A percentile compares a stretch with the other conserved stretches of the same genome.
Conservation (phyloP, 2,888 invertebrate species). For the Enchytraeus crypticus region DNA sequence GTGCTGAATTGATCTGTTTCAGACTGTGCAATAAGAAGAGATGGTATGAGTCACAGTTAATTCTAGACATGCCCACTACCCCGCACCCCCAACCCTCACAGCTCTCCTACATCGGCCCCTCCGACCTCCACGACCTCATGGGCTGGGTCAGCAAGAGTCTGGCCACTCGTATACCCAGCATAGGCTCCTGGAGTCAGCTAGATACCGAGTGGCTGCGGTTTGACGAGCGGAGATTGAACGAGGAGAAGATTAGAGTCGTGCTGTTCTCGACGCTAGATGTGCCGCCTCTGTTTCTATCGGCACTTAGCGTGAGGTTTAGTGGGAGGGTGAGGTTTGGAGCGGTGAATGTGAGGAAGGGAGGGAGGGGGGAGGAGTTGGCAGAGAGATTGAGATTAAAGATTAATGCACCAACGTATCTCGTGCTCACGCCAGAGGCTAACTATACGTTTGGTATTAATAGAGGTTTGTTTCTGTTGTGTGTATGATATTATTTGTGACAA, state of each 20-base stretch:
- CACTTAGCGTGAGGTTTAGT: conserved; percentile 53
- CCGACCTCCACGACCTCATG: conserved; percentile 41
- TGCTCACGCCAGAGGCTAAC: conserved; percentile 49
- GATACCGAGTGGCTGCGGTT: conserved; percentile 42
- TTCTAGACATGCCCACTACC: conserved; percentile 52
- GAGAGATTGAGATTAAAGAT: not conserved
- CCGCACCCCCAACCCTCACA: too few relatives aligned
- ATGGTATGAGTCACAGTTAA: conserved; percentile 50
- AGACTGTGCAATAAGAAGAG: conserved; percentile 51
- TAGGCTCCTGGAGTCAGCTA: conserved; percentile 40
- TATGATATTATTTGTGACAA: too few relatives aligned
- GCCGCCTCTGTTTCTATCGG: conserved; percentile 53
- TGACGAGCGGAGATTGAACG: conserved; percentile 14
- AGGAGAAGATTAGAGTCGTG: conserved; percentile 44
- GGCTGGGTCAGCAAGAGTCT: conserved; percentile 52
- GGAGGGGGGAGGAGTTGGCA: not conserved
- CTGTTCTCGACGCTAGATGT: conserved; percentile 49
- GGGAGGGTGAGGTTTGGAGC: conserved; percentile 52
- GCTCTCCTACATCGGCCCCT: conserved; percentile 43
- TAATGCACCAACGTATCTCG: conserved; percentile 43
- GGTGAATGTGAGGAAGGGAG: conserved; percentile 27
- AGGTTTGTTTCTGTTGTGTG: too few relatives aligned
- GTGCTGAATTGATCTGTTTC: too few relatives aligned
- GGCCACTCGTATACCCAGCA: conserved; percentile 44
- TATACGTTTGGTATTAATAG: too few relatives aligned